A percentile compares a stretch with the other conserved stretches of the same genome.
Evolutionary conservation across 2,113 vertebrate genomes (phyloP).

Genomic region (Atherinomorus stipes): DNA sequence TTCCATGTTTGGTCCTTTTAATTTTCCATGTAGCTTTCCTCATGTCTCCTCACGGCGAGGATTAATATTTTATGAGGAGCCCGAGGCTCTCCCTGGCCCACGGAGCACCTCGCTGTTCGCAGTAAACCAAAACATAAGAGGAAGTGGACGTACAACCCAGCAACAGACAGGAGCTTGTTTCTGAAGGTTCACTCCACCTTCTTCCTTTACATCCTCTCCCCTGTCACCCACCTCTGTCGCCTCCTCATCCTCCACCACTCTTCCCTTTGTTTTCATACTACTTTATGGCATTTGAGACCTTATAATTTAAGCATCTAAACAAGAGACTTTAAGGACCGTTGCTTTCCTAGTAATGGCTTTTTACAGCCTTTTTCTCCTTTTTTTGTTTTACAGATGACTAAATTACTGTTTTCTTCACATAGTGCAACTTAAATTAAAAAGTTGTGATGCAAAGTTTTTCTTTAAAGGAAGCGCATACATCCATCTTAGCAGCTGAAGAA

Average conservation of each 20-base stretch:
- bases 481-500: background rate
- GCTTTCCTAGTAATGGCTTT: background rate
- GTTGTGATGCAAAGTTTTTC: background rate
- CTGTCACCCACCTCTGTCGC: constrained; percentile 1
- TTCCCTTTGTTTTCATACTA: background rate
- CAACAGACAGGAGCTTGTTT: constrained; percentile 56
- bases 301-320: constrained; percentile 11
- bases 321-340: background rate
- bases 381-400: constrained; percentile 2
- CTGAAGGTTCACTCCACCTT: constrained; percentile 39
- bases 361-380: background rate
- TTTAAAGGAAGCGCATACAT: background rate
- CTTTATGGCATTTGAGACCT: background rate
- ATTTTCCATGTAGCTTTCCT: constrained; percentile 74
- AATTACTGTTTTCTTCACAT: background rate
- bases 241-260: background rate
- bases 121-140: constrained; percentile 57
- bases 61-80: constrained; percentile 82
- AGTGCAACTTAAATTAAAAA: background rate
- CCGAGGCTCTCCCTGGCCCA: constrained; percentile 74
- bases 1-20: constrained; percentile 73
- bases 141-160: constrained; percentile 59
- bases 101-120: constrained; percentile 57
- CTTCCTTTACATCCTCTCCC: constrained; percentile 5
- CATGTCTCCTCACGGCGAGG: constrained; percentile 76